Base-by-base conservation (phyloP, 2,888 invertebrate genomes). In the Leucoma salicis region DNA sequence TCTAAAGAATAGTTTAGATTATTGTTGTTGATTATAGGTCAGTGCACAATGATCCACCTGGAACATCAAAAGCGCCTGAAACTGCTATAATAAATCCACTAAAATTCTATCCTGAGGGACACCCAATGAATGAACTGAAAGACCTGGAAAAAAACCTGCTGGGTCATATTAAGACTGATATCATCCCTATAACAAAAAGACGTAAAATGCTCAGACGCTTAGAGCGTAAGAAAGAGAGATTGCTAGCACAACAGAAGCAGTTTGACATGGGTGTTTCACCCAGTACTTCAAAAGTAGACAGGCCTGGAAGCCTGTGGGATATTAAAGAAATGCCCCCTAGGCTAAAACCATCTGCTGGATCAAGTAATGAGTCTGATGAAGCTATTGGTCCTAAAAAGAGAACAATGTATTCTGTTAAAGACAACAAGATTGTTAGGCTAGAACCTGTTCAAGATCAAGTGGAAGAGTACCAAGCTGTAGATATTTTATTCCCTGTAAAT, bases 71-170 rank as follows among this genome's bases (percentile, higher is more conserved):
- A 6, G 4, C 2, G 33, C 21, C 65, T 16, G 65, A 74, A 28
- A 65, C 70, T 38, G 49, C 72, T n/a, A 35, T 59, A 7, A 67
- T 70, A 29, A 64, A 59, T 37, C 56, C 61, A 39, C 54, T 64
- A 38, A 78, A 60, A 36, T 72, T 74, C 28, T 86, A 83, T 39
- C 82, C 85, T 0, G 74, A 81, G 21, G 82, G 80, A 3, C 91
- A 91, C 54, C 92, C 92, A 10, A 91, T 92, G 70, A 85, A 92
- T 60, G 71, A 84, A 29, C 62, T 92, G 2, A 83, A 87, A 55
- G 74, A 87, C 35, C 59, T 92, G 12, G 91, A 91, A 61, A 62
- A 84, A 34, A 76, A 83, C 31, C 49, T 91, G 35, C 91, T 91
- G 59, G 78, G 82, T 1, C 83, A 90, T 53, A 63, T 90, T n/a